Evolutionary conservation across 2,888 invertebrate species (phyloP).

Genomic region (Drosophila barbarae): DNA sequence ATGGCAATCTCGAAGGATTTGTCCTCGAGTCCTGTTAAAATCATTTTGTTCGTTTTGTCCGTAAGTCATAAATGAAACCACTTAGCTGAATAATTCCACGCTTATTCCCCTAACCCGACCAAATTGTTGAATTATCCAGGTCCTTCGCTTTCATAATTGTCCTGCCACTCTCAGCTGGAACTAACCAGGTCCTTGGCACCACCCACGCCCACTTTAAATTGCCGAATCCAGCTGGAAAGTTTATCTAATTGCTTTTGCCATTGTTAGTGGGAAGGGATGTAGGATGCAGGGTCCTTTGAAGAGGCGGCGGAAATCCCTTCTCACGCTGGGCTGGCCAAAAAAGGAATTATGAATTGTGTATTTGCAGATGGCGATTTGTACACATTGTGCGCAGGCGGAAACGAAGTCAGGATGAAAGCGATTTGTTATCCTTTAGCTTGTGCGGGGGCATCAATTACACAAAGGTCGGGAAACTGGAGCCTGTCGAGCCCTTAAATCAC

Average conservation of each 20-base stretch:
- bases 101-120: slow-evolving; percentile 25
- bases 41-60: slow-evolving; percentile 4
- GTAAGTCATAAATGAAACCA: slow-evolving; percentile 24
- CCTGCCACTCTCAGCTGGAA: slow-evolving; percentile 37
- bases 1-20: background rate
- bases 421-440: slow-evolving; percentile 59
- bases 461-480: slow-evolving; percentile 48
- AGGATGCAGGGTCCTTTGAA: slow-evolving; percentile 4
- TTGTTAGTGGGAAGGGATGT: slow-evolving; percentile 15
- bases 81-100: slow-evolving; percentile 27
- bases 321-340: slow-evolving; percentile 56
- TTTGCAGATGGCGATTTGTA: slow-evolving; percentile 18
- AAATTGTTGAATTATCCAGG: slow-evolving; percentile 30
- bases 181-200: slow-evolving; percentile 4
- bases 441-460: slow-evolving; percentile 50
- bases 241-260: slow-evolving; percentile 69
- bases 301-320: slow-evolving; percentile 54
- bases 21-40: background rate
- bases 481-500: slow-evolving; percentile 49
- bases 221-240: slow-evolving; percentile 53
- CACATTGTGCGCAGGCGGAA: slow-evolving; percentile 25
- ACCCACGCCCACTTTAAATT: slow-evolving; percentile 51
- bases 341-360: slow-evolving; percentile 58
- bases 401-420: slow-evolving; percentile 54
- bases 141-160: slow-evolving; percentile 36